These are phyloP conservation scores for Aphelenchoides besseyi DNA, from an alignment of 1,140 invertebrate species.

Conservation along the genomic window DNA sequence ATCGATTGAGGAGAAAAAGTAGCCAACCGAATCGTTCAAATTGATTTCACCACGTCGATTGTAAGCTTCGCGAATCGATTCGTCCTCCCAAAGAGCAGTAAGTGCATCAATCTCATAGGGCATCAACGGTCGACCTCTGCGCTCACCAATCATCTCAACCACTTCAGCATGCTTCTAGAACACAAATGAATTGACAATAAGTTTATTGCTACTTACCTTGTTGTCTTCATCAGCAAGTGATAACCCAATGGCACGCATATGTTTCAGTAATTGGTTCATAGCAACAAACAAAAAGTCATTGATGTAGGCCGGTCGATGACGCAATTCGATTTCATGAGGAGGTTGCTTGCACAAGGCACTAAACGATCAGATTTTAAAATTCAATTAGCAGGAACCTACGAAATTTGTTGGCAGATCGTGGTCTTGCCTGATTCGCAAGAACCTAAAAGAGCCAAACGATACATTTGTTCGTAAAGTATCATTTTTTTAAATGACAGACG, in stretches of 20 bases:
- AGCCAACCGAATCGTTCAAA: slow-evolving; percentile 19
- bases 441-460: not conserved
- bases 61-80: slow-evolving; percentile 5
- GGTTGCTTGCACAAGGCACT: not conserved
- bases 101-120: slow-evolving; percentile 8
- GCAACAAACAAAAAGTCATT: slow-evolving; percentile 4
- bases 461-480: too few relatives aligned
- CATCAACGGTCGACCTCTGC: not conserved
- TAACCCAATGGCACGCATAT: not conserved
- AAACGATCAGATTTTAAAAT: not conserved
- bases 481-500: too few relatives aligned
- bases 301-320: slow-evolving; percentile 13
- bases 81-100: slow-evolving; percentile 1
- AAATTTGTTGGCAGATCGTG: slow-evolving; percentile 7
- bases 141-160: not conserved
- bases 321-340: slow-evolving; percentile 16
- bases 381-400: slow-evolving; percentile 7
- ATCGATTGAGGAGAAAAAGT: slow-evolving; percentile 17
- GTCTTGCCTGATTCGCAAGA: slow-evolving; percentile 8
- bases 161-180: slow-evolving; percentile 10
- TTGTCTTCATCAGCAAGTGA: not conserved
- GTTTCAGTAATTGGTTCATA: not conserved
- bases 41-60: not conserved
- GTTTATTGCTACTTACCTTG: not conserved
- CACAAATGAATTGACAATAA: not conserved